Evolutionary conservation across 2,797 vertebrate genomes (phyloP).

Genomic region (Echeneis naucrates): DNA sequence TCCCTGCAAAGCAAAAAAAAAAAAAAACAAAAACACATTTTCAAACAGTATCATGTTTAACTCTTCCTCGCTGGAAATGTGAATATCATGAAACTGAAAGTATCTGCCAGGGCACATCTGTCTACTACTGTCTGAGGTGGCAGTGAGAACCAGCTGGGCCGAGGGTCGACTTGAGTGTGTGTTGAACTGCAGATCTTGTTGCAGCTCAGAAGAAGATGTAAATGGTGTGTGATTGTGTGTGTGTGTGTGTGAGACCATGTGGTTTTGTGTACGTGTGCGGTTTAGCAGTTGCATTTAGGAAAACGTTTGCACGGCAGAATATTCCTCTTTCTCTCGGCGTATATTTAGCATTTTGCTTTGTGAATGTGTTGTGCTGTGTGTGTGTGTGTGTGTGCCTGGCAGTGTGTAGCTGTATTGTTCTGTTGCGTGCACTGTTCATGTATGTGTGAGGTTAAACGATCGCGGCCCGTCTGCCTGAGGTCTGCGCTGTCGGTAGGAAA

Average conservation of each 20-base stretch:
- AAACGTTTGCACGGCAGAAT: neutral
- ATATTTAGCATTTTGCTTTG: conserved; percentile 28
- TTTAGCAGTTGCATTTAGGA: neutral
- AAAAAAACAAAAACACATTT: neutral
- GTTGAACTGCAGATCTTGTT: conserved; percentile 47
- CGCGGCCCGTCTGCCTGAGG: conserved; percentile 78
- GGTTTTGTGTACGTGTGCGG: conserved; percentile 15
- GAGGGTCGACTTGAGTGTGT: conserved; percentile 46
- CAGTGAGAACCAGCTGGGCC: conserved; percentile 76
- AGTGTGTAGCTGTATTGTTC: conserved; percentile 59
- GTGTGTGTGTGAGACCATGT: conserved; percentile 13
- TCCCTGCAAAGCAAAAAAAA: neutral
- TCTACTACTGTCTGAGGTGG: conserved; percentile 54
- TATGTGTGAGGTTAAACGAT: conserved; percentile 69
- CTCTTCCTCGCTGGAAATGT: neutral
- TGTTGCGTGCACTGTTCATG: conserved; percentile 57
- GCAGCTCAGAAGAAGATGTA: conserved; percentile 50
- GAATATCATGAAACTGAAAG: neutral
- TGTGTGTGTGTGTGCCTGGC: conserved; percentile 54
- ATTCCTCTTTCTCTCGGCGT: conserved; percentile 28
- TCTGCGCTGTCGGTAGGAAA: conserved; percentile 82
- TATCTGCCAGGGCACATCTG: conserved; percentile 25
- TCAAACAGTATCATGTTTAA: neutral
- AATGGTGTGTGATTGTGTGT: conserved; percentile 55
- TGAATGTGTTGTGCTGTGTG: conserved; percentile 20